phyloP scores from a whole-genome alignment of 2,797 vertebrate species.

The Podarcis siculus region DNA sequence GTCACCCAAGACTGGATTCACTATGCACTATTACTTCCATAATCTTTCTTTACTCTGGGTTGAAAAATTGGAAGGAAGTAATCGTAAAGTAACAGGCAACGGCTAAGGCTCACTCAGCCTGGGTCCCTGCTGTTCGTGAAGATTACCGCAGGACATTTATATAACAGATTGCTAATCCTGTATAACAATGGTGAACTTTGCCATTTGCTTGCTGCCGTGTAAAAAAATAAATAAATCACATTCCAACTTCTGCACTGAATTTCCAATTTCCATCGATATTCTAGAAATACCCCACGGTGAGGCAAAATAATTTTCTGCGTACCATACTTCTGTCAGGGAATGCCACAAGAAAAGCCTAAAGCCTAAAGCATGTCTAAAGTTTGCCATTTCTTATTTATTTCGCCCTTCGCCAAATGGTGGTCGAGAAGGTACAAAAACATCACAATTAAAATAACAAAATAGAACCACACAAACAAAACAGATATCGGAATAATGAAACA shows the following conservation, averaged over 20 bases:
- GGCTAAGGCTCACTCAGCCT: not conserved
- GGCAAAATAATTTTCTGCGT: not conserved
- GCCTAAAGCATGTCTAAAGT: not conserved
- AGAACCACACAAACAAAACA: too few relatives aligned
- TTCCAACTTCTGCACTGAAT: not conserved
- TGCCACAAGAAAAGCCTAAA: not conserved
- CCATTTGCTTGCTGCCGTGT: not conserved
- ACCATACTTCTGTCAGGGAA: not conserved
- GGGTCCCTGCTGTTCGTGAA: not conserved
- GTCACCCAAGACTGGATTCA: slow-evolving; percentile 44
- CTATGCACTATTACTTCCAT: slow-evolving; percentile 49
- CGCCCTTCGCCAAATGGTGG: too few relatives aligned
- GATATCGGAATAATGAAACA: too few relatives aligned
- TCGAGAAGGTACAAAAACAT: too few relatives aligned
- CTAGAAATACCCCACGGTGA: not conserved
- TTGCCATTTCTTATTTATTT: too few relatives aligned
- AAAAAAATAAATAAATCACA: not conserved
- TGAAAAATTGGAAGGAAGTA: not conserved
- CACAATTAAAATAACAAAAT: too few relatives aligned
- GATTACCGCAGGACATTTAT: not conserved
- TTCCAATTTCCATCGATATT: not conserved
- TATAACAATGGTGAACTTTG: not conserved
- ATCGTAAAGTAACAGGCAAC: not conserved
- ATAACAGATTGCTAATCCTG: not conserved
- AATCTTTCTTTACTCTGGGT: not conserved